Evolutionary conservation across 2,888 invertebrate genomes (phyloP), one percentile per base, ranked within the genome.

Genomic region (Incurvaria masculella): DNA sequence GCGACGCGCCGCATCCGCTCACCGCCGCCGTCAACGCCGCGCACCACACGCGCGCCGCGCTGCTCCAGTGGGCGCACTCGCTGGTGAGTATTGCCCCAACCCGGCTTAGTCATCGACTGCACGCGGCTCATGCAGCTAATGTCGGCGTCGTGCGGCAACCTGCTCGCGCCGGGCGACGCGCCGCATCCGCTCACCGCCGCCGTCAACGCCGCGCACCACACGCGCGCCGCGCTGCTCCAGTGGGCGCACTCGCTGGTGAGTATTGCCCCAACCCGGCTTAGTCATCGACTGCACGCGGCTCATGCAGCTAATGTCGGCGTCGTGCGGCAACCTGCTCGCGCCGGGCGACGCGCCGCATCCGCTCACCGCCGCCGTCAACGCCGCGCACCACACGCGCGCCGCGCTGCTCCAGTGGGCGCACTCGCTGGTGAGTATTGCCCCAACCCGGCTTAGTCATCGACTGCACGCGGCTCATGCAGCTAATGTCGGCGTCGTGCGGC

Each of bases 401-500:
- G 71, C 73, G n/a, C 54, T 79, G 21, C 50, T 78, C 51, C 76
- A 78, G 54, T 79, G 79, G 78, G 74, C 79, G 0, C 74, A 78
- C 52, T 73, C 73, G 3, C 58, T 79, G 64, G 78, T 78, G 54
- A 55, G 56, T 44, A 6, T 43, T n/a, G 11, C 14, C 14, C 14
- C 14, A 6, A 33, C 14, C 8, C 23, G 6, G 10, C 23, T 23
- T 23, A 6, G 5, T 23, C 23, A 23, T 23, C n/a, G n/a, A n/a
- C n/a, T n/a, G 96, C 23, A 82, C 94, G 14, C 84, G 97, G 43
- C 78, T 97, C 44, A 82, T 92, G 6, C 97, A 97, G 68, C 69
- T 96, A 42, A 80, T 74, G 47, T 63, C 63, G 45, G 78, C 74
- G 2, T 67, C 72, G 0, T 51, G 56, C 23, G 51, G 51, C 16